A percentile compares a stretch with the other conserved stretches of the same genome.
These are phyloP conservation scores for Poeciliopsis paucimaculata DNA, from an alignment of 2,797 vertebrate genomes.

Conservation along the genomic window DNA sequence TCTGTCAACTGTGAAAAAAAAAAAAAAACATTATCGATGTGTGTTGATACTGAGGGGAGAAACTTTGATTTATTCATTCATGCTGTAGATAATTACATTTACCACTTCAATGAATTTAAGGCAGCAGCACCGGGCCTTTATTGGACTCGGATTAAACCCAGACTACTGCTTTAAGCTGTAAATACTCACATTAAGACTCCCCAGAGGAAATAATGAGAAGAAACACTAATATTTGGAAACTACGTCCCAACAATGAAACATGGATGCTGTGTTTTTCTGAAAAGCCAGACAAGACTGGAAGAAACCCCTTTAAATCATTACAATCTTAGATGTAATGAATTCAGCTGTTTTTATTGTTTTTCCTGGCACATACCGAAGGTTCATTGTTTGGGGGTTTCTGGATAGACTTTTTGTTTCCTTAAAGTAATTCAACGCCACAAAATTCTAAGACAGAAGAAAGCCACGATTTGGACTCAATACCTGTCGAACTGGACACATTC, in stretches of 20 bases:
- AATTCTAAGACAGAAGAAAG: conserved; percentile 13
- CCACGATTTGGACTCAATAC: not conserved
- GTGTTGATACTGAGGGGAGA: conserved; percentile 16
- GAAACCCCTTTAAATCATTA: conserved; percentile 4
- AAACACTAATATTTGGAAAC: not conserved
- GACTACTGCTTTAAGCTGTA: conserved; percentile 5
- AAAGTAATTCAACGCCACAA: conserved; percentile 52
- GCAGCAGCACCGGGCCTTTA: not conserved
- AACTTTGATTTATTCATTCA: conserved; percentile 13
- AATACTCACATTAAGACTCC: conserved; percentile 33
- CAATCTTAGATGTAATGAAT: conserved; percentile 12
- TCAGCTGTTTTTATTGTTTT: conserved; percentile 33
- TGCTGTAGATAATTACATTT: conserved; percentile 33
- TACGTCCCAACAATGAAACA: not conserved
- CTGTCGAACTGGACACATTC: conserved; percentile 6
- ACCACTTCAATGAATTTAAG: conserved; percentile 13
- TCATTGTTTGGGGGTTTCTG: conserved; percentile 48
- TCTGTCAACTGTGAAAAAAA: conserved; percentile 9
- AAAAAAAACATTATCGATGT: conserved; percentile 11
- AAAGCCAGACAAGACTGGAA: conserved; percentile 25
- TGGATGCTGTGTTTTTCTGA: conserved; percentile 45
- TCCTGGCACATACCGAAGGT: conserved; percentile 35
- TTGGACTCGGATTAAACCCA: not conserved
- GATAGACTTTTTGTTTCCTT: conserved; percentile 38
- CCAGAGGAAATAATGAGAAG: conserved; percentile 4